Evolutionary conservation across 2,797 vertebrate species (phyloP), one percentile per base, ranked within the genome.

Genomic region (Onychomys arenicola): DNA sequence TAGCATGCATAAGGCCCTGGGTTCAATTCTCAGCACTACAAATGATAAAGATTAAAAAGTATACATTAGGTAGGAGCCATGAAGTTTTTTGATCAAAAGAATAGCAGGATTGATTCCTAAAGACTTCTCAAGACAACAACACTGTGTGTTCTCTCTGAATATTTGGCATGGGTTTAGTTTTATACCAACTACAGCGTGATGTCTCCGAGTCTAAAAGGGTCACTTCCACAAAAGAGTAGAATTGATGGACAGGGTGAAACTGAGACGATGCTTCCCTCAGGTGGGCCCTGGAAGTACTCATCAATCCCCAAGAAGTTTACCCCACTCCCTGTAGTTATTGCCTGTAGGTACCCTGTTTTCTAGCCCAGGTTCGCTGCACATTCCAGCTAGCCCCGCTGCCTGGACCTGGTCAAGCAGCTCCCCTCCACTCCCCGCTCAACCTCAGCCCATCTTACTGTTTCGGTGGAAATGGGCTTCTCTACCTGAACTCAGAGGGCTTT

Each of bases 401-500:
- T 40, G 23, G 49, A 67, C 7, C n/a, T 4, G 25, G 34, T 29
- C 67, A 73, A 3, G n/a, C 17, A 11, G 25, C n/a, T 43, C 14
- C 61, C 55, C 14, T 25, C 12, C 25, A 2, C 34, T 2, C 13
- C 67, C 37, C 67, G 5, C 25, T 75, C n/a, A 8, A 21, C 25
- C 46, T 55, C 10, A 16, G 46, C 63, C 75, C 1, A 1, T 43
- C 85, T 57, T 67, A 8, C 52, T 23, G 5, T 17, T 0, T 63
- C 43, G 16, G 21, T n/a, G 27, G 7, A 46, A 19, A 32, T 32
- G 14, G 49, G 2, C 65, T 19, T 82, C 37, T 16, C n/a, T 27
- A 7, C 40, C 55, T 29, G 13, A 23, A 2, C 0, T 0, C 21
- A 21, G 32, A 25, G 14, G 12, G 25, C n/a, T 59, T 67, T 27